Conservation (phyloP, 2,797 vertebrate genomes). For the Channa striata region DNA sequence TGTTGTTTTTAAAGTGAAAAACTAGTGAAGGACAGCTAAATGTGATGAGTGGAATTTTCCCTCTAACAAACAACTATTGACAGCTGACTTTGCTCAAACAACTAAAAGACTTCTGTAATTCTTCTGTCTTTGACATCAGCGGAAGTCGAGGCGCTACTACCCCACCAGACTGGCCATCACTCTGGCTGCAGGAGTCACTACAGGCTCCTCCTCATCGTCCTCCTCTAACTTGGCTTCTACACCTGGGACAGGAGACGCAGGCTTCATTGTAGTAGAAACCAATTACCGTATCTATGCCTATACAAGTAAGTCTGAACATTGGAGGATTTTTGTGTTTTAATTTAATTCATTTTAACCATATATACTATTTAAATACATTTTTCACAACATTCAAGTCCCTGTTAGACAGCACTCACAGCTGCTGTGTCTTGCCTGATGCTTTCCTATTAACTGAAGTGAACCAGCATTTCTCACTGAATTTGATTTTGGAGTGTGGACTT, state of each 20-base stretch:
- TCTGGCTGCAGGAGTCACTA: slow-evolving; percentile 89
- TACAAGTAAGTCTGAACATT: slow-evolving; percentile 82
- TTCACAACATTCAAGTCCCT: background rate
- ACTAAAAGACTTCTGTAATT: background rate
- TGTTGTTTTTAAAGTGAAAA: too few species aligned
- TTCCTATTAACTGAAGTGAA: background rate
- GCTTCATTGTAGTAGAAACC: slow-evolving; percentile 93
- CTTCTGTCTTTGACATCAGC: slow-evolving; percentile 72
- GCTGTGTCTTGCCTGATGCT: background rate
- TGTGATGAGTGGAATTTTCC: too few species aligned
- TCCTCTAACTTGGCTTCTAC: slow-evolving; percentile 46
- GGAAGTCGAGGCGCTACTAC: slow-evolving; percentile 93
- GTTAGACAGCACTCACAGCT: background rate
- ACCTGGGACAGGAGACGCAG: slow-evolving; percentile 80
- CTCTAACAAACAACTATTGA: too few species aligned
- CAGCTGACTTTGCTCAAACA: too few species aligned
- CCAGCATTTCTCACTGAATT: background rate
- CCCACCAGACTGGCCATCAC: slow-evolving; percentile 93
- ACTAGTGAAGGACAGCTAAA: too few species aligned
- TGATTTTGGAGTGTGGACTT: background rate
- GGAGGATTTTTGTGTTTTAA: background rate
- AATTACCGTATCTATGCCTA: slow-evolving; percentile 94
- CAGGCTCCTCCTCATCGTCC: slow-evolving; percentile 61
- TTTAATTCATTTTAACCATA: background rate
- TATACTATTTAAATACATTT: background rate